Evolutionary conservation across 2,888 invertebrate genomes (phyloP).

Genomic region (Eulithis prunata): DNA sequence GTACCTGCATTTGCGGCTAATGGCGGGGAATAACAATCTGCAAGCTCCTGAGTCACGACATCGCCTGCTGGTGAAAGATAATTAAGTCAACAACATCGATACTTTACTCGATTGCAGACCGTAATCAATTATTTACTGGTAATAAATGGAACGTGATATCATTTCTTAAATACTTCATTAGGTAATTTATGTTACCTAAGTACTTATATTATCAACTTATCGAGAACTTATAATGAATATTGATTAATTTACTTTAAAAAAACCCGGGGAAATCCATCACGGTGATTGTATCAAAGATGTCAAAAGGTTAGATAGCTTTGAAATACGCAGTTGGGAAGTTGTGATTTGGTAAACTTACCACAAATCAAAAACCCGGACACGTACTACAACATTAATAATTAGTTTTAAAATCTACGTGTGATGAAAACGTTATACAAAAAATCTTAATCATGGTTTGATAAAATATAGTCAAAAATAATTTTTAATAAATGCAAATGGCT

Average conservation of each 20-base stretch:
- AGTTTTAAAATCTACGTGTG: too few relatives aligned
- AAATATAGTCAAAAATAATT: too few relatives aligned
- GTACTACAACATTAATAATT: too few relatives aligned
- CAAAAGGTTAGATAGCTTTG: background rate
- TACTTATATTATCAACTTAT: conserved; percentile 3
- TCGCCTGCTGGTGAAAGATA: conserved; percentile 34
- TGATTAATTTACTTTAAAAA: conserved; percentile 5
- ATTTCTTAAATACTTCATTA: background rate
- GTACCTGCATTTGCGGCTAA: conserved; percentile 54
- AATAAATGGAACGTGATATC: background rate
- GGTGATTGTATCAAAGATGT: background rate
- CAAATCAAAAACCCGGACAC: too few relatives aligned
- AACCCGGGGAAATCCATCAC: conserved; percentile 4
- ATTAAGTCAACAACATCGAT: conserved; percentile 33
- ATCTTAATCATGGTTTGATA: too few relatives aligned
- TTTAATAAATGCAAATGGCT: background rate
- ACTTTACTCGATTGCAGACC: conserved; percentile 15
- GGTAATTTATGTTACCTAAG: background rate
- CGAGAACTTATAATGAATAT: background rate
- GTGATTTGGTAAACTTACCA: too few relatives aligned
- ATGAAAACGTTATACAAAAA: too few relatives aligned
- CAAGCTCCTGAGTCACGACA: conserved; percentile 48
- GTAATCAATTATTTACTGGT: conserved; percentile 1
- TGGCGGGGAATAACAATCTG: conserved; percentile 45
- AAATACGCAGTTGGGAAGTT: background rate